Evolutionary conservation across 2,797 vertebrate species (phyloP).

Genomic region (Typhlichthys subterraneus): DNA sequence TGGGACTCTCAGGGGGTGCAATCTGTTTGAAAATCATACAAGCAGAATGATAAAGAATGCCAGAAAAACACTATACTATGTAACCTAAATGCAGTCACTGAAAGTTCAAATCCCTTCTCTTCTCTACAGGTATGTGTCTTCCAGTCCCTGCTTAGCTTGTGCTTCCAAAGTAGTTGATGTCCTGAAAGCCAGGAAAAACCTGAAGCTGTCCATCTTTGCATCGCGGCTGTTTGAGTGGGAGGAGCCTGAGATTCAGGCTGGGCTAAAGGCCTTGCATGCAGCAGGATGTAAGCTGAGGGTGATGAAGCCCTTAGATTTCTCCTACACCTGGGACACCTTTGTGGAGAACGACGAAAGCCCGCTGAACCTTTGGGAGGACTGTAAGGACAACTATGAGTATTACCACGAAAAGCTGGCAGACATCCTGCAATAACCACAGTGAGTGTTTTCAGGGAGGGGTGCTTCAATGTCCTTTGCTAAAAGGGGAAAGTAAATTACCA

Average conservation of each 20-base stretch:
- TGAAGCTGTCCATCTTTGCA: slow-evolving; percentile 83
- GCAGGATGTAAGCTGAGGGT: slow-evolving; percentile 88
- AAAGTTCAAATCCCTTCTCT: background rate
- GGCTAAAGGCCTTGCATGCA: slow-evolving; percentile 79
- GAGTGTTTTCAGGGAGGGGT: slow-evolving; percentile 21
- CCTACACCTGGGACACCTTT: slow-evolving; percentile 91
- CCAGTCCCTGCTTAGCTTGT: slow-evolving; percentile 87
- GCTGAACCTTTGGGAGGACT: slow-evolving; percentile 94
- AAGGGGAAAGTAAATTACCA: no score
- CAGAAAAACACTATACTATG: background rate
- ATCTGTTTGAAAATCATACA: no score
- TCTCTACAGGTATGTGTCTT: slow-evolving; percentile 82
- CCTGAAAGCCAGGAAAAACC: slow-evolving; percentile 74
- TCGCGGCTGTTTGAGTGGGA: slow-evolving; percentile 92
- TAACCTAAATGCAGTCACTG: background rate
- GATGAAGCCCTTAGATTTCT: slow-evolving; percentile 95
- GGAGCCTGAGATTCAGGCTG: slow-evolving; percentile 83
- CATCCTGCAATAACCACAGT: slow-evolving; percentile 79
- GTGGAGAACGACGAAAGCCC: slow-evolving; percentile 83
- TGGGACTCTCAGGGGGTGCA: no score
- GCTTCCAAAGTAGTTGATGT: slow-evolving; percentile 79
- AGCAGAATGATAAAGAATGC: background rate
- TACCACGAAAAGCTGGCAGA: slow-evolving; percentile 90
- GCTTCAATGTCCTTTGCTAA: background rate
- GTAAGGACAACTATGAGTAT: slow-evolving; percentile 91